A percentile compares a stretch with the other conserved stretches of the same genome.
phyloP scores from a whole-genome alignment of 2,113 vertebrate genomes.

The Lethenteron camtschaticum region DNA sequence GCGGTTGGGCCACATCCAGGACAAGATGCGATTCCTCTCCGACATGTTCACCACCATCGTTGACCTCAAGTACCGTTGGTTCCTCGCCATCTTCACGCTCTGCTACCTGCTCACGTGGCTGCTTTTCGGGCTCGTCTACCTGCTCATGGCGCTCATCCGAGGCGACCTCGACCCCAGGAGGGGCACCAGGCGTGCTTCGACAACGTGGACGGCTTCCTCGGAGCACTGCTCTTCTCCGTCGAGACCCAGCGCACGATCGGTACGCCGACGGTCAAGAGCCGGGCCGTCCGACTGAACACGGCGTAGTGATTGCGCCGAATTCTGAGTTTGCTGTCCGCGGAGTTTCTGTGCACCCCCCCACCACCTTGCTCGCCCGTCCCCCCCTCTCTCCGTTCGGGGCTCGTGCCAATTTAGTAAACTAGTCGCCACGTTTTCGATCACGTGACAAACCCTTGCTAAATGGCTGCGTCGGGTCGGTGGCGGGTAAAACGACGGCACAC shows the following conservation, averaged over 20 bases:
- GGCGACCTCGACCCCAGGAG: conserved; percentile 24
- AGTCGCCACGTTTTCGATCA: no score
- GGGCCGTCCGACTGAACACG: no score
- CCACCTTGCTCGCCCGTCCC: no score
- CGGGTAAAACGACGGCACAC: no score
- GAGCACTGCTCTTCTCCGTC: conserved; percentile 39
- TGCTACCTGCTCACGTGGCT: conserved; percentile 45
- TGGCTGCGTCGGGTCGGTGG: no score
- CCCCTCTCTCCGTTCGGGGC: no score
- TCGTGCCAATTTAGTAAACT: no score
- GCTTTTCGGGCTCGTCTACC: conserved; percentile 31
- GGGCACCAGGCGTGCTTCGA: conserved; percentile 29
- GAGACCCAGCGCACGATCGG: conserved; percentile 47
- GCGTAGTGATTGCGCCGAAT: no score
- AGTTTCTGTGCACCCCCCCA: no score
- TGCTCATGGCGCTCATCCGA: conserved; percentile 30
- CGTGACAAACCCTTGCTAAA: no score
- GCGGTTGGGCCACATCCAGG: conserved; percentile 35
- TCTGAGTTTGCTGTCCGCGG: no score
- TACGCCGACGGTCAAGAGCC: conserved; percentile 9
- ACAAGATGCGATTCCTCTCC: conserved; percentile 38
- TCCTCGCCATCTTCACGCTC: conserved; percentile 43
- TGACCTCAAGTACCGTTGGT: conserved; percentile 50
- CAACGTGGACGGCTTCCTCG: conserved; percentile 37
- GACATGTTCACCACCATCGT: conserved; percentile 53